These are phyloP conservation scores for Cichladusa arquata DNA, from an alignment of 2,113 vertebrate species.

Conservation along the genomic window DNA sequence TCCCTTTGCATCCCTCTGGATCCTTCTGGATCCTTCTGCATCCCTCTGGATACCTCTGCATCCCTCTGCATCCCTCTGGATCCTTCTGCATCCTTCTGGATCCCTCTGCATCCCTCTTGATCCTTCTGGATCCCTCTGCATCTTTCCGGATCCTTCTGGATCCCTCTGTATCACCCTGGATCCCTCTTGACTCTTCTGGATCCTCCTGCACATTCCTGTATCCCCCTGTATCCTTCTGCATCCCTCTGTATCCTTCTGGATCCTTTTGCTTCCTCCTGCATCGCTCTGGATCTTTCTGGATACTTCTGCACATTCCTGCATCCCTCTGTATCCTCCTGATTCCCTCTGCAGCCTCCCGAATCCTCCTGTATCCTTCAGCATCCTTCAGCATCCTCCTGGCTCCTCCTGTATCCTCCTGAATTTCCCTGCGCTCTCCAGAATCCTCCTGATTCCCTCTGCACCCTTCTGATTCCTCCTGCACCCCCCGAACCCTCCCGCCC, in stretches of 20 bases:
- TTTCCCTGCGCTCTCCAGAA: background rate
- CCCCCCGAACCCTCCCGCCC: no score
- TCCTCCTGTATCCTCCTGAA: no score
- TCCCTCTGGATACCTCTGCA: rapidly evolving
- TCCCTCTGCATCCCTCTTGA: rapidly evolving
- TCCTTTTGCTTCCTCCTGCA: background rate
- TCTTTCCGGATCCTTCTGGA: rapidly evolving
- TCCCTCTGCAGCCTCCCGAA: rapidly evolving
- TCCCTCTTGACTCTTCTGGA: rapidly evolving
- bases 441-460: background rate
- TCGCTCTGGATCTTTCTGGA: rapidly evolving
- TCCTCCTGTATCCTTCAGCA: no score
- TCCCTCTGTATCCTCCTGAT: background rate
- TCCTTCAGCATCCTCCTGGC: no score
- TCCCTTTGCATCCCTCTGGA: rapidly evolving
- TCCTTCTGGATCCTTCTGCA: background rate
- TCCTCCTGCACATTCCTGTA: rapidly evolving
- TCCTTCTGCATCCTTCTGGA: rapidly evolving
- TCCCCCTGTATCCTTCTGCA: background rate
- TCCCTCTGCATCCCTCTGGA: rapidly evolving
- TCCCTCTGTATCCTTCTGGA: rapidly evolving
- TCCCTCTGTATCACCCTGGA: rapidly evolving
- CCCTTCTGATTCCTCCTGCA: background rate
- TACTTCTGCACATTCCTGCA: rapidly evolving
- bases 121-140: rapidly evolving